Evolutionary conservation across 2,888 invertebrate genomes (phyloP).

Genomic region (Sericinus montela): DNA sequence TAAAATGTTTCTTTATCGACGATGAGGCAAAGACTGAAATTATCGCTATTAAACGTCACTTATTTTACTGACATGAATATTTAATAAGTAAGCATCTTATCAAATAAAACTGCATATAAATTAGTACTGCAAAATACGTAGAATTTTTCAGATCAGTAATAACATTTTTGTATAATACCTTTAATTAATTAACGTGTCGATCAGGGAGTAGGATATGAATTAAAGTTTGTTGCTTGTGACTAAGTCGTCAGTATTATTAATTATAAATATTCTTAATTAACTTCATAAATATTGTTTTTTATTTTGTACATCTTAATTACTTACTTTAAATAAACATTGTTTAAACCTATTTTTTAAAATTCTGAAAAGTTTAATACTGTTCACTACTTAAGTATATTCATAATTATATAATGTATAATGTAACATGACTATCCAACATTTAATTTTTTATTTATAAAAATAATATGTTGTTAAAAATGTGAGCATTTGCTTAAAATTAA

Average conservation of each 20-base stretch:
- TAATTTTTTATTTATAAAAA: background rate
- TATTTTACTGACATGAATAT: slow-evolving; percentile 25
- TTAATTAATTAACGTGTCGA: too few relatives aligned
- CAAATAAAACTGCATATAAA: background rate
- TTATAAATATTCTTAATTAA: too few relatives aligned
- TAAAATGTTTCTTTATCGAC: slow-evolving; percentile 41
- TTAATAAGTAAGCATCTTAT: slow-evolving; percentile 1
- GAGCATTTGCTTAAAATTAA: slow-evolving; percentile 6
- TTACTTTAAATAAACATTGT: too few relatives aligned
- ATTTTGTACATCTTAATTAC: too few relatives aligned
- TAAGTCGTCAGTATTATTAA: too few relatives aligned
- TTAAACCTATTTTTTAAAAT: too few relatives aligned
- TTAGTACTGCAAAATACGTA: slow-evolving; percentile 1
- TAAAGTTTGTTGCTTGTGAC: background rate
- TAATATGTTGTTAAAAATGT: slow-evolving; percentile 5
- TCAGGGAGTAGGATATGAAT: too few relatives aligned
- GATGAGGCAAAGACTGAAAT: slow-evolving; percentile 76
- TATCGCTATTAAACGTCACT: slow-evolving; percentile 41
- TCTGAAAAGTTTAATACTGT: too few relatives aligned
- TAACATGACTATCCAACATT: too few relatives aligned
- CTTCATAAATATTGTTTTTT: too few relatives aligned
- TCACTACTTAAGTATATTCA: too few relatives aligned
- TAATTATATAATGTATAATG: too few relatives aligned
- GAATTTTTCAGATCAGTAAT: slow-evolving; percentile 1
- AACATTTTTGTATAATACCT: slow-evolving; percentile 2